Percentiles rank a stretch among this genome's conserved stretches.
Conservation (phyloP, 2,888 invertebrate species). For the Protophormia terraenovae region DNA sequence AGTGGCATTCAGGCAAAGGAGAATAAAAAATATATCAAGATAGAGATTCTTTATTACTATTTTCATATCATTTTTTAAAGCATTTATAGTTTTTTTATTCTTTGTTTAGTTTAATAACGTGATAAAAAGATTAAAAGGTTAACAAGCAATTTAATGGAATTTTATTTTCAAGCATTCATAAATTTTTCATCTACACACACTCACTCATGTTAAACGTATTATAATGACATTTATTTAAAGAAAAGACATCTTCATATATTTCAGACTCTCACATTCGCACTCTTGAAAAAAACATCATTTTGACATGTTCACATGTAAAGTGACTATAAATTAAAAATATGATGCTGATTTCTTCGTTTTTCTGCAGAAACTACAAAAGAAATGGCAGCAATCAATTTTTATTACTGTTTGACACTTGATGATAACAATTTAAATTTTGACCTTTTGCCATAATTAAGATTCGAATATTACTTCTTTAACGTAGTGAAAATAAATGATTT, state of each 20-base stretch:
- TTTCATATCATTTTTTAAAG: background rate
- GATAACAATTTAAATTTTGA: constrained; percentile 6
- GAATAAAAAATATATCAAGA: constrained; percentile 4
- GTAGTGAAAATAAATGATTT: no score
- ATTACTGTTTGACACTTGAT: background rate
- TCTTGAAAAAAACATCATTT: background rate
- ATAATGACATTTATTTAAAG: constrained; percentile 13
- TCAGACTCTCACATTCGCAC: background rate
- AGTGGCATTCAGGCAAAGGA: background rate
- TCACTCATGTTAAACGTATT: background rate
- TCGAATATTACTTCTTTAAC: background rate
- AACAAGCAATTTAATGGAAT: constrained; percentile 68
- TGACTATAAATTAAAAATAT: constrained; percentile 29
- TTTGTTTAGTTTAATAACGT: constrained; percentile 55
- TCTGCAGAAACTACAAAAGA: background rate
- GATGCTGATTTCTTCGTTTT: background rate
- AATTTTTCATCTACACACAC: background rate
- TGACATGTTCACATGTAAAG: constrained; percentile 14
- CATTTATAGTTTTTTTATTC: background rate
- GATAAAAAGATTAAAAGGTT: constrained; percentile 68
- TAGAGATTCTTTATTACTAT: constrained; percentile 35
- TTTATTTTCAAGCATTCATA: constrained; percentile 40
- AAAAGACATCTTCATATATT: background rate
- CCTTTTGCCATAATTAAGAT: constrained; percentile 8
- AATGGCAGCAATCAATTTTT: constrained; percentile 41